Percentiles rank a stretch among this genome's conserved stretches.
These are phyloP conservation scores for Pachyrhynchus sulphureomaculatus DNA, from an alignment of 1,140 invertebrate species.

Conservation along the genomic window DNA sequence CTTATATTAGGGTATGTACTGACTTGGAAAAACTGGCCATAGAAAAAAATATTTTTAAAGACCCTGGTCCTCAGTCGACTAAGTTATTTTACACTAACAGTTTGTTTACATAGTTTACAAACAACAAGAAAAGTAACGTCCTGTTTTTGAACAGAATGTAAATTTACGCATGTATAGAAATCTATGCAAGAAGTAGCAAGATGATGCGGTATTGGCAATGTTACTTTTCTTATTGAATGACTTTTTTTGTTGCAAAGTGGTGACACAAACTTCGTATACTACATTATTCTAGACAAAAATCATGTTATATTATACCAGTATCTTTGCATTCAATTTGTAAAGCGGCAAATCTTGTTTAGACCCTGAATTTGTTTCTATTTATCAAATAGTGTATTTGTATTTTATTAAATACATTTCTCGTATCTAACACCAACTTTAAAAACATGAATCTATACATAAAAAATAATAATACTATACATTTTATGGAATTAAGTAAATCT, in stretches of 20 bases:
- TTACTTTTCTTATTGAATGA: neutral
- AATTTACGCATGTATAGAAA: no score
- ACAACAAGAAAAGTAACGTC: neutral
- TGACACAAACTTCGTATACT: constrained; percentile 31
- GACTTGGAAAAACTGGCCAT: constrained; percentile 15
- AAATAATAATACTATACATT: constrained; percentile 30
- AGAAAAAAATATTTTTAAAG: constrained; percentile 10
- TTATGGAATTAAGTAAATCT: constrained; percentile 21
- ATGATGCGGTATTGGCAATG: no score
- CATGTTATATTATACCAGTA: constrained; percentile 26
- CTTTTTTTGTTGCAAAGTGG: neutral
- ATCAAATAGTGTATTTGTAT: constrained; percentile 4
- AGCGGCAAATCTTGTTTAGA: constrained; percentile 28
- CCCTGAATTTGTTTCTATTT: constrained; percentile 37
- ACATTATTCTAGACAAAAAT: constrained; percentile 29
- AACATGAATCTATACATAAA: constrained; percentile 31
- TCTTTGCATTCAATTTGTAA: constrained; percentile 10
- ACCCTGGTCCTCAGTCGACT: constrained; percentile 31
- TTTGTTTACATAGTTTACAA: constrained; percentile 6
- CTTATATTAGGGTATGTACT: neutral
- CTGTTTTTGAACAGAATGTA: no score
- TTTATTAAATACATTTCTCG: constrained; percentile 12
- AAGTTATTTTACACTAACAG: constrained; percentile 25
- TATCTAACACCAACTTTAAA: constrained; percentile 31
- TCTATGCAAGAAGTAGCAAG: no score